phyloP scores from a whole-genome alignment of 1,140 invertebrate genomes.

The Pseudomyrmex cubaensis region DNA sequence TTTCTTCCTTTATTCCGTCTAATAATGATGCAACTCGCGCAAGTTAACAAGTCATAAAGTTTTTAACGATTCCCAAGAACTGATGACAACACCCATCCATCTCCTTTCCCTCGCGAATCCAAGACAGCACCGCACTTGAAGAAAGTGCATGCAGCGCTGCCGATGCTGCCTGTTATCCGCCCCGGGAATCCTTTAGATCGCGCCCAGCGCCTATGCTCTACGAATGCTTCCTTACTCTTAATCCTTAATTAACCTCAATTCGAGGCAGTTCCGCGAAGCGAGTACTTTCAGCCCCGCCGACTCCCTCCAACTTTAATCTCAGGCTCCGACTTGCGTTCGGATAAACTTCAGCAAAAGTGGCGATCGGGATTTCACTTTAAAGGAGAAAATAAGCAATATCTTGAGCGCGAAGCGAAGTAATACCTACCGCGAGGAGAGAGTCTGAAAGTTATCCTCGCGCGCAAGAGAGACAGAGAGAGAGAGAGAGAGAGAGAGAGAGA shows the following conservation, averaged over 20 bases:
- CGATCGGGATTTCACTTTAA: conserved; percentile 35
- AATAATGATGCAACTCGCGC: conserved; percentile 27
- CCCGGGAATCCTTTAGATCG: conserved; percentile 1
- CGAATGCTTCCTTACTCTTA: conserved; percentile 66
- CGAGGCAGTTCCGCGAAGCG: conserved; percentile 60
- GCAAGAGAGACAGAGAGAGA: too few species aligned
- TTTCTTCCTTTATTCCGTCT: conserved; percentile 2
- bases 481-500: too few species aligned
- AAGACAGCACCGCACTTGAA: neutral
- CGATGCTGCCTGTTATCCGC: conserved; percentile 17
- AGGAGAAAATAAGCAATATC: conserved; percentile 6
- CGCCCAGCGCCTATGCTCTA: conserved; percentile 2
- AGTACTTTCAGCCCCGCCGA: conserved; percentile 58
- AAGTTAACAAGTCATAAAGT: conserved; percentile 47
- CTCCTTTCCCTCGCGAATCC: neutral
- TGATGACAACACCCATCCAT: conserved; percentile 8
- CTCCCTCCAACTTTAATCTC: conserved; percentile 70
- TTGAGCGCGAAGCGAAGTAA: conserved; percentile 48
- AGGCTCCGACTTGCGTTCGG: conserved; percentile 42
- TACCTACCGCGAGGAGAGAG: neutral
- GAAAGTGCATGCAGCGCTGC: neutral
- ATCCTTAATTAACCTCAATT: conserved; percentile 75
- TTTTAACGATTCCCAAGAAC: conserved; percentile 37
- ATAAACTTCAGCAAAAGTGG: conserved; percentile 37
- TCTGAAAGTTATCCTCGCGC: conserved; percentile 17